A percentile compares a stretch with the other conserved stretches of the same genome.
Conservation (phyloP, 2,113 vertebrate species). For the Actenoides lindsayi region DNA sequence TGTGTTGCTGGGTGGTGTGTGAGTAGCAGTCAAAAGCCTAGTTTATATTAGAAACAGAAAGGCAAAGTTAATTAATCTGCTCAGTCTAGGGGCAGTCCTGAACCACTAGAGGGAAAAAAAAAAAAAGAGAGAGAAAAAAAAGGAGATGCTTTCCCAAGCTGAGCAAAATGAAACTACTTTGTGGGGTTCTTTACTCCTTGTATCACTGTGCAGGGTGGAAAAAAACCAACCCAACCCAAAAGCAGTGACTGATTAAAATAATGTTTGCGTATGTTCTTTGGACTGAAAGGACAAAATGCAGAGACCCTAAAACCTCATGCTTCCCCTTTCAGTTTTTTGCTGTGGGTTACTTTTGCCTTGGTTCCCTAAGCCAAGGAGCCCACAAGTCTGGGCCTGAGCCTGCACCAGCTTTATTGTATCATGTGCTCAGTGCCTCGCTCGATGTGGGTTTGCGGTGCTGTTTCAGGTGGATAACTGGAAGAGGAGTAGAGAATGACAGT, state of each 20-base stretch:
- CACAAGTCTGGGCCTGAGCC: background rate
- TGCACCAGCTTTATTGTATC: background rate
- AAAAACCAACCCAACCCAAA: accelerated
- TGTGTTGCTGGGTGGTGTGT: background rate
- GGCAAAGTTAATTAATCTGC: background rate
- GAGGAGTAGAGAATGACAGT: background rate
- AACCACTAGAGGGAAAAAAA: background rate
- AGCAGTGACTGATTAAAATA: background rate
- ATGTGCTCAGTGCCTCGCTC: background rate
- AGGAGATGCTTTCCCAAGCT: background rate
- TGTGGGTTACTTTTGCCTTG: background rate
- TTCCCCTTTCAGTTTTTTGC: background rate
- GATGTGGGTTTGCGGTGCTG: background rate
- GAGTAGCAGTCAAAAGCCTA: background rate
- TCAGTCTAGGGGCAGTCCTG: background rate
- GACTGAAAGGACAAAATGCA: background rate
- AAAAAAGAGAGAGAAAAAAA: background rate
- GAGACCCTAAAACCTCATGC: background rate
- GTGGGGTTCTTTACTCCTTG: background rate
- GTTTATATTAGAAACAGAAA: background rate
- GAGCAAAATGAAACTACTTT: background rate
- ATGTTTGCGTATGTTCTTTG: background rate
- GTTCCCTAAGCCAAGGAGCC: background rate
- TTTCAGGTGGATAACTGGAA: background rate
- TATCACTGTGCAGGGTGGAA: background rate